These are phyloP conservation scores for Pycnomerus fuliginosus DNA, from an alignment of 2,888 invertebrate species.

Conservation along the genomic window DNA sequence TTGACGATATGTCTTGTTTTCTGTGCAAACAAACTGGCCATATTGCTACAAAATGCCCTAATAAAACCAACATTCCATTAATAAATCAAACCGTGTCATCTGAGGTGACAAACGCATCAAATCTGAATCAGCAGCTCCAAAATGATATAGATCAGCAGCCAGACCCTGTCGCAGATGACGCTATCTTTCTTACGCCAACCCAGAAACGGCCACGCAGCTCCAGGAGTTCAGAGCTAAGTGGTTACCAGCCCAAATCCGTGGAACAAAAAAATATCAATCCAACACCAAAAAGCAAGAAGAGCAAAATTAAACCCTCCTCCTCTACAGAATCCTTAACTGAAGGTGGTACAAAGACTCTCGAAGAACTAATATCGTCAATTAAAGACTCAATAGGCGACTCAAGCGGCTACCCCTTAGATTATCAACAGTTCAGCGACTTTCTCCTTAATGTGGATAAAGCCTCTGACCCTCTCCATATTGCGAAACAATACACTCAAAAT, in stretches of 20 bases:
- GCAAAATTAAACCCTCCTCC: neutral
- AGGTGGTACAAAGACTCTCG: neutral
- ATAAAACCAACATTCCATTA: neutral
- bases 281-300: neutral
- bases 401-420: neutral
- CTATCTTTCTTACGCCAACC: no score
- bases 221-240: neutral
- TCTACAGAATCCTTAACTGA: neutral
- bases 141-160: no score
- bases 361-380: neutral
- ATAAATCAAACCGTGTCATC: neutral
- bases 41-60: conserved; percentile 20
- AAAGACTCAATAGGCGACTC: neutral
- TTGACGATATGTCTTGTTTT: conserved; percentile 24
- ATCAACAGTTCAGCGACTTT: conserved; percentile 7
- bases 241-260: neutral
- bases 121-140: neutral
- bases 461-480: conserved; percentile 7
- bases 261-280: neutral
- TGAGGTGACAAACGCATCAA: neutral
- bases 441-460: conserved; percentile 7
- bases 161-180: no score
- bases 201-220: no score
- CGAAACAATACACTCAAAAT: conserved; percentile 8
- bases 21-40: conserved; percentile 29